A percentile compares a stretch with the other conserved stretches of the same genome.
phyloP scores from a whole-genome alignment of 2,888 invertebrate species.

The Pollenia labialis region DNA sequence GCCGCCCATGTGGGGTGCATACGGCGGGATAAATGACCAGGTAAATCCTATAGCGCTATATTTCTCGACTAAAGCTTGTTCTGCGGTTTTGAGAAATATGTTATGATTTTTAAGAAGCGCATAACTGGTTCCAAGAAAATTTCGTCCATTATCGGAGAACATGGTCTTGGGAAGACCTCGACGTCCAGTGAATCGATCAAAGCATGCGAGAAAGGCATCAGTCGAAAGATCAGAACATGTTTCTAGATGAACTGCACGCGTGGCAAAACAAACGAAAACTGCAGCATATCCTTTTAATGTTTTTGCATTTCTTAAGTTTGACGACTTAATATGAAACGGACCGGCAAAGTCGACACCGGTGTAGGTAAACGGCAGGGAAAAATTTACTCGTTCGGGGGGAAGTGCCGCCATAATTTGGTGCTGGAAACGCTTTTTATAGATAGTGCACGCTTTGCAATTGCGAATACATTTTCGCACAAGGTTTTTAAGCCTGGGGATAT shows the following conservation, averaged over 20 bases:
- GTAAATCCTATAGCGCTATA: conserved; percentile 14
- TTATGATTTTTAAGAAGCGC: conserved; percentile 3
- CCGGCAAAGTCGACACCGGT: conserved; percentile 60
- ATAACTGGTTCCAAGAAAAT: conserved; percentile 49
- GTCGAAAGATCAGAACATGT: conserved; percentile 56
- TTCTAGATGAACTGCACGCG: conserved; percentile 58
- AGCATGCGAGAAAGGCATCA: conserved; percentile 53
- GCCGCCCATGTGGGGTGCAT: conserved; percentile 58
- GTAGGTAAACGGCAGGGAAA: conserved; percentile 50
- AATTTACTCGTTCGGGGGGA: conserved; percentile 49
- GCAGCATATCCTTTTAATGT: conserved; percentile 31
- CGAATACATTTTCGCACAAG: conserved; percentile 46
- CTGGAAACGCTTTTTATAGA: conserved; percentile 51
- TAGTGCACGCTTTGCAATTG: conserved; percentile 59
- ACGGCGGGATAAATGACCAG: conserved; percentile 53
- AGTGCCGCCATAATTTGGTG: conserved; percentile 60
- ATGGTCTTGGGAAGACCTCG: conserved; percentile 50
- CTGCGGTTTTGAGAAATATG: conserved; percentile 16
- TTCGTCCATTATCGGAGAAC: conserved; percentile 60
- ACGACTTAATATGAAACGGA: conserved; percentile 57
- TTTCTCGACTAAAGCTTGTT: background rate
- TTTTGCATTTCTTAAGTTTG: conserved; percentile 6
- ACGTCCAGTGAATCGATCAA: conserved; percentile 51
- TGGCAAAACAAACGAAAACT: conserved; percentile 61
- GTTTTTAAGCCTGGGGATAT: conserved; percentile 29